Evolutionary conservation across 2,888 invertebrate species (phyloP).

Genomic region (Rhagonycha lutea): DNA sequence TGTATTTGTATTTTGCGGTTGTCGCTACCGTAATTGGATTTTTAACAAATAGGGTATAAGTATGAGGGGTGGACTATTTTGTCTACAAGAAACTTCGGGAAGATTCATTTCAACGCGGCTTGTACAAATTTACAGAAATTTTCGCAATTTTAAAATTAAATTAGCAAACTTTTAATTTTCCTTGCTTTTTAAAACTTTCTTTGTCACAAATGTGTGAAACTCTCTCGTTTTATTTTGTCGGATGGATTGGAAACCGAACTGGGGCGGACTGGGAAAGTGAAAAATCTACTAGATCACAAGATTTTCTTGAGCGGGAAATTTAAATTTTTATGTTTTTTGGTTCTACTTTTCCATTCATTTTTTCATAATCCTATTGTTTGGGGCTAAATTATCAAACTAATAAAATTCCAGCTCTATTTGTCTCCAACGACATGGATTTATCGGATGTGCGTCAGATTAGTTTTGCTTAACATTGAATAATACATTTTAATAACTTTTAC

Average conservation of each 20-base stretch:
- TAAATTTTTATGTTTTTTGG: too few species aligned
- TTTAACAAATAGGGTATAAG: not conserved
- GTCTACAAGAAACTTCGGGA: not conserved
- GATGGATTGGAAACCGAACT: not conserved
- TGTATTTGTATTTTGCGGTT: not conserved
- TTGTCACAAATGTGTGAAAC: not conserved
- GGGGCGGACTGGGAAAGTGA: not conserved
- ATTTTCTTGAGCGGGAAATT: too few species aligned
- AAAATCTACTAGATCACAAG: too few species aligned
- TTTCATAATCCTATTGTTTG: too few species aligned
- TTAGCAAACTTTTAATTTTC: not conserved
- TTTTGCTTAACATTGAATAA: too few species aligned
- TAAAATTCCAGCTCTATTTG: too few species aligned
- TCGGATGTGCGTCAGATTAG: too few species aligned
- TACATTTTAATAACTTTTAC: too few species aligned
- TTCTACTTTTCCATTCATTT: too few species aligned
- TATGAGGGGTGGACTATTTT: not conserved
- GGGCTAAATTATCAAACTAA: too few species aligned
- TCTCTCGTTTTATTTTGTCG: not conserved
- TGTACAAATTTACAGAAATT: not conserved
- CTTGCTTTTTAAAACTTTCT: not conserved
- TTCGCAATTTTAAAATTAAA: not conserved
- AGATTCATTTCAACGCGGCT: not conserved
- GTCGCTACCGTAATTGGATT: not conserved
- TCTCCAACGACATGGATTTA: too few species aligned